Percentiles rank a stretch among this genome's conserved stretches.
Evolutionary conservation across 2,797 vertebrate genomes (phyloP).

Genomic region (Sarcophilus harrisii): DNA sequence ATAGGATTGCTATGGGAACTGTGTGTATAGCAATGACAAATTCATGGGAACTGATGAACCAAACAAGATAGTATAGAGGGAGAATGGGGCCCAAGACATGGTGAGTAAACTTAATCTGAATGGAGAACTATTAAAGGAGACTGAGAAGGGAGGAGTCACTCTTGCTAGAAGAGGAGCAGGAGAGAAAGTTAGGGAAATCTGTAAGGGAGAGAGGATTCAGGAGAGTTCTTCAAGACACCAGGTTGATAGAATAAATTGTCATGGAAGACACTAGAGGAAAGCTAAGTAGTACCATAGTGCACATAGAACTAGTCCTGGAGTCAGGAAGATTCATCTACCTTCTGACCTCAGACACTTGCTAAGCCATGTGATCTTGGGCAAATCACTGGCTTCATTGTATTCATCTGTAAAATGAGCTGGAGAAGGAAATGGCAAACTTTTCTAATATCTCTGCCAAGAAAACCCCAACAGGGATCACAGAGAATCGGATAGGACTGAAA

Average conservation of each 20-base stretch:
- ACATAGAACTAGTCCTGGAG: neutral
- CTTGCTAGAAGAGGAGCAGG: neutral
- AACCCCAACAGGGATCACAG: neutral
- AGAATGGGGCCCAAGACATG: neutral
- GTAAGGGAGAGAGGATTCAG: neutral
- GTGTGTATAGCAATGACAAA: neutral
- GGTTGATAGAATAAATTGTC: neutral
- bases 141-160: neutral
- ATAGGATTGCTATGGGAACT: neutral
- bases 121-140: neutral
- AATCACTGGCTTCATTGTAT: neutral
- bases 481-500: neutral
- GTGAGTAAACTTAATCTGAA: neutral
- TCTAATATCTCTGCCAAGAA: neutral
- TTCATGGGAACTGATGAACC: neutral
- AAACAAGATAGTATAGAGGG: neutral
- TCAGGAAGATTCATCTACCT: neutral
- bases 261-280: neutral
- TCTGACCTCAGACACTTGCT: neutral
- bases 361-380: neutral
- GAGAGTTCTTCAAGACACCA: neutral
- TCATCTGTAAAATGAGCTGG: neutral
- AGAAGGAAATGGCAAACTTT: neutral
- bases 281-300: neutral
- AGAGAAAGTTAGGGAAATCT: neutral